These are phyloP conservation scores for Zonitis immaculata DNA, from an alignment of 2,888 invertebrate species.

Conservation along the genomic window DNA sequence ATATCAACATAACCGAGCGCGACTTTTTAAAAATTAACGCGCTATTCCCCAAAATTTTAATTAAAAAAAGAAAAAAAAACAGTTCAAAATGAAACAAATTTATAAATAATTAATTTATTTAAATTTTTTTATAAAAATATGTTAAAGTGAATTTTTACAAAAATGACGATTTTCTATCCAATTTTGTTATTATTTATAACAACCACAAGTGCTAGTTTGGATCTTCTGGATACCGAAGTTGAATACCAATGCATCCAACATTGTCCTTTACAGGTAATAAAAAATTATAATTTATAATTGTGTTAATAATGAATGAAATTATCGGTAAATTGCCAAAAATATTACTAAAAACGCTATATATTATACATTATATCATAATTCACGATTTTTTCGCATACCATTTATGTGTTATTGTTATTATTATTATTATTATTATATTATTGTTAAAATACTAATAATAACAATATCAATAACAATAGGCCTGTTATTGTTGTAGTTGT, in stretches of 20 bases:
- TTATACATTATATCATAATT: constrained; percentile 13
- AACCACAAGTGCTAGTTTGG: constrained; percentile 16
- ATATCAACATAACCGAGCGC: constrained; percentile 2
- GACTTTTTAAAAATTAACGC: constrained; percentile 9
- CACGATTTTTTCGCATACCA: not conserved
- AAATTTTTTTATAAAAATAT: no score
- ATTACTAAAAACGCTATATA: constrained; percentile 24
- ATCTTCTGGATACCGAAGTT: constrained; percentile 30
- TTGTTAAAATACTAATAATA: not conserved
- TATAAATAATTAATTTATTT: no score
- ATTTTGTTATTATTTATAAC: constrained; percentile 12
- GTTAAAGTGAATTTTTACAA: constrained; percentile 7
- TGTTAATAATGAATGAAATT: not conserved
- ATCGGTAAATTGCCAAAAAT: constrained; percentile 10
- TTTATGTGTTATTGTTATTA: not conserved
- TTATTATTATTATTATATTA: no score
- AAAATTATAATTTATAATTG: no score
- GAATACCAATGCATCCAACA: constrained; percentile 39
- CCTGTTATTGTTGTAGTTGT: not conserved
- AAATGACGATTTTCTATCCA: constrained; percentile 12
- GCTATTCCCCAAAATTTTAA: not conserved
- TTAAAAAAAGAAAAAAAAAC: not conserved
- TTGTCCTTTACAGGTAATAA: constrained; percentile 43
- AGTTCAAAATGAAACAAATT: not conserved
- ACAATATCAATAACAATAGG: not conserved